phyloP scores from a whole-genome alignment of 2,797 vertebrate species.

The Phoeniculus purpureus region DNA sequence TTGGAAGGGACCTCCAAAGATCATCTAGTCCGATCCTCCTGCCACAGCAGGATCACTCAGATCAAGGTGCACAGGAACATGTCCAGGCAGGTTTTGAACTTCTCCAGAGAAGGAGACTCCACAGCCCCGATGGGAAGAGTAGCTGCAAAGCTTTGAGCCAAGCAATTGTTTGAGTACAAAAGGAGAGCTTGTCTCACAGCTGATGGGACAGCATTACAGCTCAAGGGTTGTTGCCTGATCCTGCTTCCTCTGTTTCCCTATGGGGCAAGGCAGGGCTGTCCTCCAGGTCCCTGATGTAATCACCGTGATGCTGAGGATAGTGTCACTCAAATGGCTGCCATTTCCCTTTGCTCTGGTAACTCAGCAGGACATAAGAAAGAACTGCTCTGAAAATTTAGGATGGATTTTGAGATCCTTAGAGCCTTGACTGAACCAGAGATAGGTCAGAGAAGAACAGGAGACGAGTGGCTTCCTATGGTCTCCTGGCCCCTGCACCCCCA shows the following conservation, averaged over 20 bases:
- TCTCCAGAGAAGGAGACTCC: too few relatives aligned
- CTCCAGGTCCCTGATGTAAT: neutral
- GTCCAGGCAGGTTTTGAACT: too few relatives aligned
- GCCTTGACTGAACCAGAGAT: neutral
- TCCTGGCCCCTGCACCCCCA: neutral
- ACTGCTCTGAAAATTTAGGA: neutral
- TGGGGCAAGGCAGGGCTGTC: neutral
- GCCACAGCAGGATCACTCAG: too few relatives aligned
- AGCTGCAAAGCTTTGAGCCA: neutral
- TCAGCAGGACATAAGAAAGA: neutral
- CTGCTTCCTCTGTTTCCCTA: neutral
- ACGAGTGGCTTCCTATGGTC: neutral
- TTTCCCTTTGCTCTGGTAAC: neutral
- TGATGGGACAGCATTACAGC: neutral
- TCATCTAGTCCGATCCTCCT: too few relatives aligned
- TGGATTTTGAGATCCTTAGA: neutral
- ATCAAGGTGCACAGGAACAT: too few relatives aligned
- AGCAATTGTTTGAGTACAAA: neutral
- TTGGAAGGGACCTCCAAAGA: too few relatives aligned
- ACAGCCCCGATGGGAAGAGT: neutral
- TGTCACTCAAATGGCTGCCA: accelerated
- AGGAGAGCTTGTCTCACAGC: neutral
- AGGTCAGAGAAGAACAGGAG: neutral
- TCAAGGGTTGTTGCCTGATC: neutral
- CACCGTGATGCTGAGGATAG: neutral